Base-by-base conservation (phyloP, 2,888 invertebrate species). In the Mycalesis mineus region DNA sequence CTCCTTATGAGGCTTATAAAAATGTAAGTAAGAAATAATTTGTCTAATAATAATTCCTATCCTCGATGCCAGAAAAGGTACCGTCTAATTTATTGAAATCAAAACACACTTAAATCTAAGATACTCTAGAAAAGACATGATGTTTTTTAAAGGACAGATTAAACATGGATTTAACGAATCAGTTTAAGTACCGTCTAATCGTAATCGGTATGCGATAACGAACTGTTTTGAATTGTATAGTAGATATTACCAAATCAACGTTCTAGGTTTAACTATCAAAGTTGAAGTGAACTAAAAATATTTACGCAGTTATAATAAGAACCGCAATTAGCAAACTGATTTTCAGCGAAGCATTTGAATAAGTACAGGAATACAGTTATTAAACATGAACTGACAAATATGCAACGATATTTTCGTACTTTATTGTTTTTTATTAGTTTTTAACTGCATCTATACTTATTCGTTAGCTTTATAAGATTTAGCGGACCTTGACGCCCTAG, bases 181-280 rank as follows among this genome's bases (percentile, higher is more conserved):
- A 7, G 33, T 5, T 9, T 6, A 7, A 33, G 7, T 6, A 33
- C 1, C 9, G 2, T 33, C 33, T 33, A 9, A 33, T 9, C 33
- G 7, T 22, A 37, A 49, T 37, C 22, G 48, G 48, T 36, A 60
- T 60, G n/a, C 41, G 39, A 49, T 60, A 60, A 60, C 49, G 50
- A 57, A 55, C 54, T 55, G 44, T 40, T 55, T 60, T 54, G 36
- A 47, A 60, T 57, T 51, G 22, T 36, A 17, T 31, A 49, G 33
- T 17, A 37, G 9, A 7, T 41, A 28, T 59, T 59, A 56, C 48
- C 44, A 57, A 53, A 59, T 61, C 52, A 37, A 55, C 65, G 75
- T 74, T 74, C 72, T 72, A 65, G 65, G 63, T 58, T 37, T 36
- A 48, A 13, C 13, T 11, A 42, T 36, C 15, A n/a, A 37, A 36